A percentile compares a stretch with the other conserved stretches of the same genome.
phyloP scores from a whole-genome alignment of 2,888 invertebrate species.

The Thymelicus acteon region DNA sequence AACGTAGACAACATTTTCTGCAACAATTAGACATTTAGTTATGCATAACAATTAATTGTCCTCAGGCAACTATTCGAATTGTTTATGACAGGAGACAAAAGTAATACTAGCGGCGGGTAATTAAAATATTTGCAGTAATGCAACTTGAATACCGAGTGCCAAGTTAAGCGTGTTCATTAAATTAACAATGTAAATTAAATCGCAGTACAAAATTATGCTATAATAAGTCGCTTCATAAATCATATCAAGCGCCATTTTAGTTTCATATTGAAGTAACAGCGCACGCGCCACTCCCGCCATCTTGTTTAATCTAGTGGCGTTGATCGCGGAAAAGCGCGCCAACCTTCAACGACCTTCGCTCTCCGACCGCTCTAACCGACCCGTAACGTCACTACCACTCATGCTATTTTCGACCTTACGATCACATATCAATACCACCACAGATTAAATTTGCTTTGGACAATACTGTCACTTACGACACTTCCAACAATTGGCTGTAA shows the following conservation, averaged over 20 bases:
- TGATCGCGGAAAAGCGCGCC: conserved; percentile 84
- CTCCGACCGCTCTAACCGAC: conserved; percentile 72
- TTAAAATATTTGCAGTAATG: conserved; percentile 35
- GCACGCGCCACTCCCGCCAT: conserved; percentile 83
- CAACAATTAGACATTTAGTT: conserved; percentile 32
- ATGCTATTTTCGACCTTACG: conserved; percentile 42
- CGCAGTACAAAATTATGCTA: conserved; percentile 27
- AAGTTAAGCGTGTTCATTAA: conserved; percentile 28
- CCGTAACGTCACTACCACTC: conserved; percentile 49
- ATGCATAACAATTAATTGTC: conserved; percentile 35
- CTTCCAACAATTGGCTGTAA: conserved; percentile 42
- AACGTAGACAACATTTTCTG: conserved; percentile 15
- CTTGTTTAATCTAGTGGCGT: conserved; percentile 83
- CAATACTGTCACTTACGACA: conserved; percentile 7
- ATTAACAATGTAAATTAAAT: conserved; percentile 37
- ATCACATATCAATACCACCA: background rate
- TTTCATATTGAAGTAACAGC: conserved; percentile 62
- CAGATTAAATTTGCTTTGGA: conserved; percentile 7
- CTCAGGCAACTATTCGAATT: conserved; percentile 25
- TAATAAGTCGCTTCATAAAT: conserved; percentile 66
- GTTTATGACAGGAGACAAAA: conserved; percentile 32
- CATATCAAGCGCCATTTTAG: conserved; percentile 65
- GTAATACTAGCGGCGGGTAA: conserved; percentile 24
- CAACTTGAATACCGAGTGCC: conserved; percentile 32
- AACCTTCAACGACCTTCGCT: conserved; percentile 85